Conservation (phyloP, 2,888 invertebrate genomes). For the Chymomyza fuscimana region DNA sequence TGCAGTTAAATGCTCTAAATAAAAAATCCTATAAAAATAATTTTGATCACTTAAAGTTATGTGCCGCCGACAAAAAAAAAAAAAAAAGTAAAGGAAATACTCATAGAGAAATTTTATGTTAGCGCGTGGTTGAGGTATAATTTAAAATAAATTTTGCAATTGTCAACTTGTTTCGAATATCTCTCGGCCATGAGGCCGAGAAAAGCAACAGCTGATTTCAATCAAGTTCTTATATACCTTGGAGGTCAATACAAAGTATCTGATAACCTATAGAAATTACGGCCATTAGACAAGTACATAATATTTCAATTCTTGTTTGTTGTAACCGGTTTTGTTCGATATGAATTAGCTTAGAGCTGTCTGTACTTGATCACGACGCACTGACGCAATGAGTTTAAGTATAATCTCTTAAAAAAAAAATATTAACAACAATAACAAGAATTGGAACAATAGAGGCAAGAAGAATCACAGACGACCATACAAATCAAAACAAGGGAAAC, state of each 20-base stretch:
- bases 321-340: slow-evolving; percentile 53
- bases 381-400: background rate
- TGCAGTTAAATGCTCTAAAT: slow-evolving; percentile 13
- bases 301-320: slow-evolving; percentile 39
- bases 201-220: background rate
- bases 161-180: slow-evolving; percentile 16
- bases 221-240: background rate
- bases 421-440: slow-evolving; percentile 1
- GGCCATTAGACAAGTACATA: background rate
- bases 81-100: background rate
- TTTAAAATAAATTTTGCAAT: background rate
- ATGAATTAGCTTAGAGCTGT: slow-evolving; percentile 25
- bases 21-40: background rate
- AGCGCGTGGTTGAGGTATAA: background rate
- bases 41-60: too few relatives aligned
- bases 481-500: background rate
- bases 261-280: background rate
- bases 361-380: background rate
- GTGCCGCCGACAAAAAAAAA: background rate
- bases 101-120: background rate
- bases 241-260: background rate
- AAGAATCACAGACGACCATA: too few relatives aligned
- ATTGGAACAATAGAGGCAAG: background rate
- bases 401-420: background rate
- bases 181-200: background rate